These are phyloP conservation scores for Phoebastria nigripes DNA, from an alignment of 2,797 vertebrate genomes.

Conservation along the genomic window DNA sequence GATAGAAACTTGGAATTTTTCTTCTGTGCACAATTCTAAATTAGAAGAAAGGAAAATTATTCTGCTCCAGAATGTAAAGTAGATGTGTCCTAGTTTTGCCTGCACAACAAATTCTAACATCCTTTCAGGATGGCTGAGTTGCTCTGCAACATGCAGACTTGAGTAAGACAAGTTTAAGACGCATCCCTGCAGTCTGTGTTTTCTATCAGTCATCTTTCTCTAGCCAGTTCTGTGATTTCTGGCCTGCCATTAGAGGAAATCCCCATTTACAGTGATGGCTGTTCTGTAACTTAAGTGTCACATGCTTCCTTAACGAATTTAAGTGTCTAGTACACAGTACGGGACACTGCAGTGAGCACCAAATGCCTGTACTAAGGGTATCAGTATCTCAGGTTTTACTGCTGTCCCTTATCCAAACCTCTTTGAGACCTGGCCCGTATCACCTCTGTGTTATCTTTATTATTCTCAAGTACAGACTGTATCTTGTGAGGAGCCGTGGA, in stretches of 20 bases:
- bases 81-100: neutral
- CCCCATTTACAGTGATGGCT: neutral
- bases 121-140: neutral
- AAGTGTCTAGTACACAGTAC: no score
- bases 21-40: neutral
- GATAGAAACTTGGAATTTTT: neutral
- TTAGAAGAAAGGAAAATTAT: neutral
- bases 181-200: neutral
- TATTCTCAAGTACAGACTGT: neutral
- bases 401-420: neutral
- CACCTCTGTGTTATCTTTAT: neutral
- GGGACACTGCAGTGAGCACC: neutral
- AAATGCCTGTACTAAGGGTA: neutral
- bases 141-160: neutral
- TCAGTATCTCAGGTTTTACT: neutral
- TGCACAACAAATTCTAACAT: neutral
- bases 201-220: neutral
- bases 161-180: neutral
- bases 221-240: neutral
- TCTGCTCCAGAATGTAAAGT: neutral
- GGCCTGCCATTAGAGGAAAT: neutral
- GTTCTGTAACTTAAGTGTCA: neutral
- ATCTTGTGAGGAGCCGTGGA: neutral
- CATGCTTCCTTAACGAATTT: neutral
- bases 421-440: neutral